phyloP scores from a whole-genome alignment of 1,140 invertebrate genomes.

The Drosophila lowei region DNA sequence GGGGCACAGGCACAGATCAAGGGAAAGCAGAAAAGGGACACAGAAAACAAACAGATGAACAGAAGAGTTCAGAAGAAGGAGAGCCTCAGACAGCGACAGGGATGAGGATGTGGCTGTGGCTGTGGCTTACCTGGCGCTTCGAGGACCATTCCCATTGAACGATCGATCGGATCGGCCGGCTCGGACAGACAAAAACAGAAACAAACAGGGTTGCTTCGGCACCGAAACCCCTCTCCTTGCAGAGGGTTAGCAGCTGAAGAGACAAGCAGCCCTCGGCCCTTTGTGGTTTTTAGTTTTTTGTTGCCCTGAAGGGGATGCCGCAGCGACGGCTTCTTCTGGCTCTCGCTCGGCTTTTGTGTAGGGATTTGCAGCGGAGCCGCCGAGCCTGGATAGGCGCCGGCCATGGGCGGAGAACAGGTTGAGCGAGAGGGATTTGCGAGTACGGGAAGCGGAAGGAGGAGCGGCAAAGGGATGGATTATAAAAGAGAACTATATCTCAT shows the following conservation, averaged over 20 bases:
- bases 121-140: slow-evolving; percentile 76
- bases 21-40: slow-evolving; percentile 38
- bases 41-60: slow-evolving; percentile 40
- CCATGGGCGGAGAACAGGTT: slow-evolving; percentile 49
- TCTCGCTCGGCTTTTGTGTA: slow-evolving; percentile 4
- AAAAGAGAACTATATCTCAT: slow-evolving; percentile 39
- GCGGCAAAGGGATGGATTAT: neutral
- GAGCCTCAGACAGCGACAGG: slow-evolving; percentile 10
- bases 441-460: slow-evolving; percentile 9
- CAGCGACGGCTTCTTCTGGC: slow-evolving; percentile 7
- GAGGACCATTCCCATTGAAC: slow-evolving; percentile 55
- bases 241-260: slow-evolving; percentile 40
- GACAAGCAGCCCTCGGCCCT: neutral
- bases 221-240: neutral
- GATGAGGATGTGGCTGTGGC: slow-evolving; percentile 31
- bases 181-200: slow-evolving; percentile 36
- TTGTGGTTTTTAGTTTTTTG: neutral
- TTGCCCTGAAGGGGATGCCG: too few species aligned
- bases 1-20: neutral
- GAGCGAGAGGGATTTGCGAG: slow-evolving; percentile 43
- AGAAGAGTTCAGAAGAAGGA: slow-evolving; percentile 31
- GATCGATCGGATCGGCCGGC: slow-evolving; percentile 41
- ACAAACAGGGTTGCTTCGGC: slow-evolving; percentile 49
- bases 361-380: slow-evolving; percentile 10
- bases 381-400: slow-evolving; percentile 37